A percentile compares a stretch with the other conserved stretches of the same genome.
These are phyloP conservation scores for Drosophila kurseongensis DNA, from an alignment of 1,140 invertebrate species.

Conservation along the genomic window DNA sequence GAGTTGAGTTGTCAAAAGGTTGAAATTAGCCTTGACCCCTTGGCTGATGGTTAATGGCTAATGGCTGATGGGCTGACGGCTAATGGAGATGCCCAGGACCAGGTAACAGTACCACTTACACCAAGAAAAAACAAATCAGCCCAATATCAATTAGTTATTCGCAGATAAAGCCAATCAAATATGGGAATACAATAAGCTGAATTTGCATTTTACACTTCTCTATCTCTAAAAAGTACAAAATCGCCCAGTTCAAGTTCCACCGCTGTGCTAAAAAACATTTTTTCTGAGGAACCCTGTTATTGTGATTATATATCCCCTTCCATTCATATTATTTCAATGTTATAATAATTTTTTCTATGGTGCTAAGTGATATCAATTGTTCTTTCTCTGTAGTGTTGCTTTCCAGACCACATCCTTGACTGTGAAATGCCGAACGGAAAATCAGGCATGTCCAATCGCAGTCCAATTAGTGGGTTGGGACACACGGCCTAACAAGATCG, in stretches of 20 bases:
- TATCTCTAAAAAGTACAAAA: too few species aligned
- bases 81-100: slow-evolving; percentile 37
- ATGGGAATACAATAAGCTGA: too few species aligned
- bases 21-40: slow-evolving; percentile 78
- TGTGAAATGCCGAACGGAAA: slow-evolving; percentile 6
- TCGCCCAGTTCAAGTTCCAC: too few species aligned
- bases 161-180: too few species aligned
- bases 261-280: too few species aligned
- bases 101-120: slow-evolving; percentile 1
- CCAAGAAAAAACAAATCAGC: neutral
- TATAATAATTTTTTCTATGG: too few species aligned
- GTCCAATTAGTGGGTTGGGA: slow-evolving; percentile 29
- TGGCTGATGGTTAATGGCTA: slow-evolving; percentile 45
- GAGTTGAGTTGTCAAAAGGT: slow-evolving; percentile 79
- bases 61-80: slow-evolving; percentile 42
- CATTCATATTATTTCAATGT: too few species aligned
- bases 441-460: slow-evolving; percentile 29
- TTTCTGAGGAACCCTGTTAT: too few species aligned
- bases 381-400: slow-evolving; percentile 41
- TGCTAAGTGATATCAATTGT: too few species aligned
- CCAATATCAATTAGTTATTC: too few species aligned
- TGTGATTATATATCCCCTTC: too few species aligned
- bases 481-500: slow-evolving; percentile 13
- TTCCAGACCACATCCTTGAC: slow-evolving; percentile 11
- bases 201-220: too few species aligned